These are phyloP conservation scores for Brachionus rubens DNA, from an alignment of 1,140 invertebrate species.

Conservation along the genomic window DNA sequence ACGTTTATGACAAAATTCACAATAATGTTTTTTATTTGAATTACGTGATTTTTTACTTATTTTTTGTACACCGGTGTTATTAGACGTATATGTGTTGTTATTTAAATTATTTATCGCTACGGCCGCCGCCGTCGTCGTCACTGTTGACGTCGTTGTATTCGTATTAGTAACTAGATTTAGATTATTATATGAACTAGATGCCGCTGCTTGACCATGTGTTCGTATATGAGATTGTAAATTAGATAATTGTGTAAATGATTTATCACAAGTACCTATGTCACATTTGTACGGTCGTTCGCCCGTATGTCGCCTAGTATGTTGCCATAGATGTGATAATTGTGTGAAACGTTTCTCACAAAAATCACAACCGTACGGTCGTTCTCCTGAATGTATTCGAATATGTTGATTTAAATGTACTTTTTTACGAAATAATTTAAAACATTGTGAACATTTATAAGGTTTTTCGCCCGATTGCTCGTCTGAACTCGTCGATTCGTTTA, in stretches of 20 bases:
- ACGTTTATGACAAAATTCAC: slow-evolving; percentile 36
- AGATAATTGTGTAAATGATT: slow-evolving; percentile 59
- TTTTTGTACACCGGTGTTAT: not conserved
- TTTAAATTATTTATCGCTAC: too few species aligned
- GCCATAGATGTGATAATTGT: slow-evolving; percentile 80
- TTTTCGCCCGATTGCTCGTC: slow-evolving; percentile 50
- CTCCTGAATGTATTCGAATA: slow-evolving; percentile 52
- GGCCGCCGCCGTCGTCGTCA: too few species aligned
- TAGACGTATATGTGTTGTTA: too few species aligned
- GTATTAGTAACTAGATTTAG: not conserved
- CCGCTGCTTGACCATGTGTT: slow-evolving; percentile 15
- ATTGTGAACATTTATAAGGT: slow-evolving; percentile 57
- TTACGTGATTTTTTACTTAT: slow-evolving; percentile 25
- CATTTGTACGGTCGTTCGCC: slow-evolving; percentile 63
- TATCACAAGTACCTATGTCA: slow-evolving; percentile 55
- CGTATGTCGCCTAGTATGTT: slow-evolving; percentile 71
- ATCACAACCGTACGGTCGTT: slow-evolving; percentile 65
- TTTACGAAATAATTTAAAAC: slow-evolving; percentile 57
- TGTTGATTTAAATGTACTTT: slow-evolving; percentile 53
- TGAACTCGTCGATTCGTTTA: slow-evolving; percentile 16
- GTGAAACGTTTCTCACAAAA: slow-evolving; percentile 89
- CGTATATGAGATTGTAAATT: slow-evolving; percentile 45
- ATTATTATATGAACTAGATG: not conserved
- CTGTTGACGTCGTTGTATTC: too few species aligned
- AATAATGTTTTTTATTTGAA: slow-evolving; percentile 23